Evolutionary conservation across 2,888 invertebrate genomes (phyloP), one percentile per base, ranked within the genome.

Genomic region (Drosophila mercatorum): DNA sequence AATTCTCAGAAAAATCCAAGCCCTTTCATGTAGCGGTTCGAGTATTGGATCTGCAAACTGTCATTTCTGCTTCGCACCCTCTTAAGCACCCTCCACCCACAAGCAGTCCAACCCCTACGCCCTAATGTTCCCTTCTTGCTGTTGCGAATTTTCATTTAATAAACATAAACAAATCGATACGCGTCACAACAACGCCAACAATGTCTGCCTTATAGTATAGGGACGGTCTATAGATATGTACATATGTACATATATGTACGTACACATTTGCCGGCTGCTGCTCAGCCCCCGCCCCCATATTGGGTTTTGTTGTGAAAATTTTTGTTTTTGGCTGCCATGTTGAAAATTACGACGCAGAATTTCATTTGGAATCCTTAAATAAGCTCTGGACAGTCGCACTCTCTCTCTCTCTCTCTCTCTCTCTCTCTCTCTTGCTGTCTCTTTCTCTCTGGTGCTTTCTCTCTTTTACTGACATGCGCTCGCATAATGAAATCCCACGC

Each of bases 131-230:
- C 41, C 49, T 10, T 28, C 3, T 8, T 40, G 22, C 46, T 72
- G 76, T 67, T 65, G 88, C 62, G 65, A 88, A 78, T 71, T 83
- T 81, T 80, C 74, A 82, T 78, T 82, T 81, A 79, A 85, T 86
- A 87, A 88, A 89, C 84, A 89, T 88, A 88, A 90, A 88, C 90
- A 88, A 84, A 88, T 88, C 88, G 88, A 88, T 88, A 90, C 87
- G 88, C 87, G 80, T 87, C 89, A 87, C 83, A 89, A 86, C 86
- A 88, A 83, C 75, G 81, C 75, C 68, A 78, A 65, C 79, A 74
- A 75, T 65, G 76, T 64, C 57, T 44, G 40, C 34, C n/a, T n/a
- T 53, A 57, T 43, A 58, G 17, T 34, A 17, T 51, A 34, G 31
- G 17, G 34, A 11, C 34, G 6, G 12, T 2, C 34, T 55, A 17